Evolutionary conservation across 2,888 invertebrate genomes (phyloP), one percentile per base, ranked within the genome.

Genomic region (Sericinus montela): DNA sequence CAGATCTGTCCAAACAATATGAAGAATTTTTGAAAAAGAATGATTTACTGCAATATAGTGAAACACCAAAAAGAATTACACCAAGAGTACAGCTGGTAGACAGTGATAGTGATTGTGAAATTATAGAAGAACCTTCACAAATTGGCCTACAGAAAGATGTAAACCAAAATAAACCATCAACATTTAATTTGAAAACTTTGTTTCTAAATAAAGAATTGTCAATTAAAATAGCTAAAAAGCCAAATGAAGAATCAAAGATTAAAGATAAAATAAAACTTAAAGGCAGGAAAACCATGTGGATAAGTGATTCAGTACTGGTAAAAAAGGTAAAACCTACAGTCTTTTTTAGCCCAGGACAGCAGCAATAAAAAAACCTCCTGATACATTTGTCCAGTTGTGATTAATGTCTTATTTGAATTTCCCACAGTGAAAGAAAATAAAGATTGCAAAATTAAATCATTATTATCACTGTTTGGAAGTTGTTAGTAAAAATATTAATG

Each of bases 311-410:
- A 13, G 78, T 89, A 32, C 75, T 85, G 79, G 80, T 89, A 44
- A 89, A 89, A 62, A 89, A 89, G 76, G 79, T 89, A 14, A 80
- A 79, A 60, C 75, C 80, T 52, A 75, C 85, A 86, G 84, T 87
- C 88, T 89, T 89, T 89, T 89, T 89, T 89, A 89, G 86, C 87
- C 84, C 85, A 88, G 86, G 89, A 88, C 84, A 83, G 89, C 89
- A 89, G 89, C 72, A 88, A 86, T 79, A 87, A 88, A 83, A n/a
- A 89, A 89, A 80, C 89, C 89, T 41, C 89, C 89, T 63, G 89
- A 89, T 77, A 65, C 56, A 58, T 70, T 56, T 56, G 61, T 85
- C 11, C n/a, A 3, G 28, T 13, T 16, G 36, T 45, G 36, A 29
- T 45, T 16, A 14, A 23, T 16, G 14, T 23, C 13, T 19, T 9